phyloP scores from a whole-genome alignment of 2,113 vertebrate species.

The Myiagra hebetior region DNA sequence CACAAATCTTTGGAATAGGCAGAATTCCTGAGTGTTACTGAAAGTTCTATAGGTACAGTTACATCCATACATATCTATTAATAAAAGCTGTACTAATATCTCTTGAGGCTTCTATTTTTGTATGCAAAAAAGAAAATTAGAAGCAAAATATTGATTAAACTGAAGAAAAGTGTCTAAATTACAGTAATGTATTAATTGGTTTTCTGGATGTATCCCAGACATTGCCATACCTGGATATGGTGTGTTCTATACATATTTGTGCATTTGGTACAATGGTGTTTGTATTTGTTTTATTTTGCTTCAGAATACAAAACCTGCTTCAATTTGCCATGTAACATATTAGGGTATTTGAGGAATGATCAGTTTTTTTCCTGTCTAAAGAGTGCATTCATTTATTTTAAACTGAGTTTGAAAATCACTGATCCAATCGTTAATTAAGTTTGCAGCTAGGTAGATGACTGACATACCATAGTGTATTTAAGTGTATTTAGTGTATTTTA shows the following conservation, averaged over 20 bases:
- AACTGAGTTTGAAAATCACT: slow-evolving; percentile 29
- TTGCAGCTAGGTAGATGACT: not conserved
- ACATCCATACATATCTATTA: not conserved
- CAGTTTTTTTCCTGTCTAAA: not conserved
- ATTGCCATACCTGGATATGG: not conserved
- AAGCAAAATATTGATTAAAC: not conserved
- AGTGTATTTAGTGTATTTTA: not conserved
- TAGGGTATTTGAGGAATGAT: not conserved
- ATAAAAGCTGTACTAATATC: not conserved
- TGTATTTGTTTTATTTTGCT: not conserved
- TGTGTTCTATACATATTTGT: not conserved
- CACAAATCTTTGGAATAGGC: not conserved
- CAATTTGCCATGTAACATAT: not conserved
- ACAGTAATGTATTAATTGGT: not conserved
- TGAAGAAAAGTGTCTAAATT: not conserved
- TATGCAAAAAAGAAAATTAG: not conserved
- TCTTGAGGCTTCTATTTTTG: not conserved
- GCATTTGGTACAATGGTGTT: not conserved
- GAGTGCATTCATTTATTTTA: not conserved
- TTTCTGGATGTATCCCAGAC: not conserved
- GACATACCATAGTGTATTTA: not conserved
- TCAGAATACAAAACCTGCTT: not conserved
- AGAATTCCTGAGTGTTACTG: not conserved
- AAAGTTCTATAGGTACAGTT: not conserved
- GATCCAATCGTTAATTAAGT: not conserved